Evolutionary conservation across 2,888 invertebrate species (phyloP), one percentile per base, ranked within the genome.

Genomic region (Dynastes grantii): DNA sequence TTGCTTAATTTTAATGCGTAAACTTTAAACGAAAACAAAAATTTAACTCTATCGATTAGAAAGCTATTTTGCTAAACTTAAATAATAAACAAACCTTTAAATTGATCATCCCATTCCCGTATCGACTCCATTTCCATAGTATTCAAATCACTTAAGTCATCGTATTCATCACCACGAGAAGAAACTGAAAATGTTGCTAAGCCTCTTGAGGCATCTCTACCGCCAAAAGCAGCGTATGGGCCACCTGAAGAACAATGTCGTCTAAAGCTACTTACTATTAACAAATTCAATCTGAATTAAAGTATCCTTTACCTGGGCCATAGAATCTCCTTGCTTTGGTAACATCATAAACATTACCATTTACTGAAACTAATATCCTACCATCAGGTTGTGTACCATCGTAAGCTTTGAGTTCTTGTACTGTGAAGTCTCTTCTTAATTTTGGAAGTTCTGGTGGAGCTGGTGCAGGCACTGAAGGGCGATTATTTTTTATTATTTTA

Each of bases 71-170:
- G 5, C 32, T 37, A 37, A 37, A 37, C 32, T 37, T 37, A 1
- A 37, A 37, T 37, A 37, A 37, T 37, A 37, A 37, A 58, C 77
- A 86, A 90, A 96, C 97, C 98, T 92, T 95, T 95, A 88, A 99
- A 97, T 88, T 98, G 98, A 89, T 95, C 95, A 89, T 98, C 98
- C 99, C 99, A 99, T 90, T 99, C 98, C 83, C 93, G 92, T 6
- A 98, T 95, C 29, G 97, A 96, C 84, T 97, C 97, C 97, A 98
- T 97, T 90, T 99, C 96, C 91, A 95, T 93, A 13, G 95, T 93
- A 86, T 94, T 95, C 77, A 99, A 92, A 89, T 99, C 98, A 88
- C 96, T 96, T 77, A 99, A 92, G 89, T 99, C 98, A 91, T 99
- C 98, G 90, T 97, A 97, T 84, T 95, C 96, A 81, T 95, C 94